A percentile compares a stretch with the other conserved stretches of the same genome.
Conservation (phyloP, 1,140 invertebrate genomes). For the Oryctes rhinoceros region DNA sequence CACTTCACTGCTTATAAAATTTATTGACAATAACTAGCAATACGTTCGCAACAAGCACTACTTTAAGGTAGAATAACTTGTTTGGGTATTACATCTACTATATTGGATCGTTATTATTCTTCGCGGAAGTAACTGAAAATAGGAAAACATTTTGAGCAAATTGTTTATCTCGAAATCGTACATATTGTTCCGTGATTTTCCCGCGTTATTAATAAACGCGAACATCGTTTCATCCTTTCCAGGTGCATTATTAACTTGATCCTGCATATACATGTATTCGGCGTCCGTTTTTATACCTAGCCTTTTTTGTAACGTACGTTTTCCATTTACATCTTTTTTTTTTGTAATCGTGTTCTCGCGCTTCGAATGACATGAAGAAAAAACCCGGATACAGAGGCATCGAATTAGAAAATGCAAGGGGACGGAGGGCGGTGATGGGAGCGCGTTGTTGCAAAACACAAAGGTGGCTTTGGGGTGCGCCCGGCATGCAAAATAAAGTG, state of each 20-base stretch:
- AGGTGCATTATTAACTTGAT: not conserved
- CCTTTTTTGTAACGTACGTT: not conserved
- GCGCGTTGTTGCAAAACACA: conserved; percentile 13
- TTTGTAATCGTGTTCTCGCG: not conserved
- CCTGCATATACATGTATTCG: not conserved
- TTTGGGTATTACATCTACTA: not conserved
- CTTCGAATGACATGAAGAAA: conserved; percentile 8
- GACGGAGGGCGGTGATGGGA: no score
- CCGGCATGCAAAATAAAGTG: conserved; percentile 26
- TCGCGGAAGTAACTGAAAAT: not conserved
- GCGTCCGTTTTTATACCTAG: not conserved
- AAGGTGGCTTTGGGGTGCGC: conserved; percentile 2
- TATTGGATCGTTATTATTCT: not conserved
- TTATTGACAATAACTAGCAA: conserved; percentile 41
- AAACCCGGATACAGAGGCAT: conserved; percentile 24
- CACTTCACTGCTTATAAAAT: conserved; percentile 43
- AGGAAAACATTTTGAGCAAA: not conserved
- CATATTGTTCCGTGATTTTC: not conserved
- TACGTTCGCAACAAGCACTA: conserved; percentile 35
- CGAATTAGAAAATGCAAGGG: conserved; percentile 42
- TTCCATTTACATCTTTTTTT: conserved; percentile 24
- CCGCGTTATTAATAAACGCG: not conserved
- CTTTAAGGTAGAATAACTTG: conserved; percentile 32
- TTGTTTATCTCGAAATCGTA: not conserved
- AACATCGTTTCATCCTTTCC: not conserved